Base-by-base conservation (phyloP, 2,797 vertebrate species). In the Tarsius wallacei region DNA sequence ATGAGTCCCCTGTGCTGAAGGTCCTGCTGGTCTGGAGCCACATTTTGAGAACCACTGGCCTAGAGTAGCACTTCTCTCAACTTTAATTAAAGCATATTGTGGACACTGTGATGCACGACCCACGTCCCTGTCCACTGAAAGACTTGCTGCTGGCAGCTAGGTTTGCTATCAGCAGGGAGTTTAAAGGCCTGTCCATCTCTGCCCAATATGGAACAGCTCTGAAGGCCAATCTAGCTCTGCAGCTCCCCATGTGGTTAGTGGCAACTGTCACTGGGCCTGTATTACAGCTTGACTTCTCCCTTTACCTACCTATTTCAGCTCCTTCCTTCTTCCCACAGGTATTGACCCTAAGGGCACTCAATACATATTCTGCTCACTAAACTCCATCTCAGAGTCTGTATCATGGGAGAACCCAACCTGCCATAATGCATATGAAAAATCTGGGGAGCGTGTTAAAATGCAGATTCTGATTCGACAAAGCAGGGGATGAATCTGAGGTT, bases 381-480 rank as follows among this genome's bases (percentile, higher is more conserved):
- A 86, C 8, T 24, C 88, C 5, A 21, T 14, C 26, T 59, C 22
- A 16, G 5, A 73, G 33, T 6, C n/a, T 33, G 33, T 16, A 14
- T 36, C 76, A 2, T 1, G 17, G 84, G 61, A 90, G 55, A 85
- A 33, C 7, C 28, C 49, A 55, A 53, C 33, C 24, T 76, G 84
- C 33, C 51, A 82, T 4, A 59, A 59, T 0, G 26, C 7, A 3
- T 24, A 19, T 12, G 17, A 22, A 42, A 66, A 81, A 49, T 8
- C 64, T 42, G 31, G 59, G 24, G 14, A 86, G 42, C 51, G 26
- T 82, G 14, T 59, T 53, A 84, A 80, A 81, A 91, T 15, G 81
- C 59, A 93, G 55, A 85, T 91, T 76, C 71, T 36, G 63, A 49
- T 63, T 61, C 19, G 61, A 80, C 2, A 55, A 57, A 82, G 80